These are phyloP conservation scores for Ericerus pela DNA, from an alignment of 1,140 invertebrate species.

Conservation along the genomic window DNA sequence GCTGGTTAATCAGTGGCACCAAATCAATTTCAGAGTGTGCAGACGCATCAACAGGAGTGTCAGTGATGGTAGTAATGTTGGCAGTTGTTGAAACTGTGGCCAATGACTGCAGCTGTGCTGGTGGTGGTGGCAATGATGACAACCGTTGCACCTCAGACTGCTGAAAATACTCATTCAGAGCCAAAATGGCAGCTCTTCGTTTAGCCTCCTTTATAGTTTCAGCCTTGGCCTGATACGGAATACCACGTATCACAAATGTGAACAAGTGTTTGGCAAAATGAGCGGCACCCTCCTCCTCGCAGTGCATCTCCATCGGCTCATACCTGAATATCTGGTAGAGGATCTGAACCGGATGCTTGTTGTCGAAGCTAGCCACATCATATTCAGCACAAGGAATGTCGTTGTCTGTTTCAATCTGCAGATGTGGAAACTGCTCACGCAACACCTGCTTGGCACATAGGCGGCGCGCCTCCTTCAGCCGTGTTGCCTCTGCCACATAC, in stretches of 20 bases:
- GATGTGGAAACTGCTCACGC: neutral
- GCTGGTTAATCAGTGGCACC: no score
- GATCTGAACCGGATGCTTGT: slow-evolving; percentile 1
- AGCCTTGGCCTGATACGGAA: neutral
- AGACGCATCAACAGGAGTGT: no score
- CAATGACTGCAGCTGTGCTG: no score
- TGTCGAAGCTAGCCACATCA: neutral
- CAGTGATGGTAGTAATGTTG: no score
- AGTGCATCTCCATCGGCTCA: slow-evolving; percentile 6
- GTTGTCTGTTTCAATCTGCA: neutral
- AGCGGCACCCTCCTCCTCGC: slow-evolving; percentile 3
- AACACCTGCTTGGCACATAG: neutral
- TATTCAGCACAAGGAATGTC: neutral
- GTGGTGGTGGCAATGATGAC: no score
- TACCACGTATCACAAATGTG: slow-evolving; percentile 4
- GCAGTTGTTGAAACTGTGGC: no score
- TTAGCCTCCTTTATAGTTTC: slow-evolving; percentile 2
- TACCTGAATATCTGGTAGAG: slow-evolving; percentile 1
- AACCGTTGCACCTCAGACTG: no score
- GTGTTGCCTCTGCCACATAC: neutral
- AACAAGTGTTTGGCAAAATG: slow-evolving; percentile 4
- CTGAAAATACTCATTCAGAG: neutral
- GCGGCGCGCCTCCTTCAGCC: neutral
- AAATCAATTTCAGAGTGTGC: no score
- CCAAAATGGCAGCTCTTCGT: slow-evolving; percentile 1